Evolutionary conservation across 2,888 invertebrate genomes (phyloP), one percentile per base, ranked within the genome.

Genomic region (Pollenia griseotomentosa): DNA sequence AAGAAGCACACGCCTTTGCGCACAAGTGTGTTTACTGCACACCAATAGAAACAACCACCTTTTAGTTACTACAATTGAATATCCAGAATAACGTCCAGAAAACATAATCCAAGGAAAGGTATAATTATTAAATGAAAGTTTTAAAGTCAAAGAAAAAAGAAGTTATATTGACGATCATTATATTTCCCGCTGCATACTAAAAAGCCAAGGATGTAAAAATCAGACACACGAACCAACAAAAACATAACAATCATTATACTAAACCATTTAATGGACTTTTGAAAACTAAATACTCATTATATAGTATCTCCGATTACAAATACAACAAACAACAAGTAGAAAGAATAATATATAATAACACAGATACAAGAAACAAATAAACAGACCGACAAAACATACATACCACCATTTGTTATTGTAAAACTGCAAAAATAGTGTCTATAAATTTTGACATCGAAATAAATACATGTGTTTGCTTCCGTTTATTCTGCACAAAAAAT

Each of bases 401-500:
- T 46, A 59, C 33, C 33, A 33, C 6, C 33, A 33, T 66, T 55
- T 74, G 19, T 53, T 70, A 33, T 33, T 33, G 33, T 70, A 53
- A 63, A 70, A 71, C 61, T 71, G 66, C 73, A 66, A 74, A 19
- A 82, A 74, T 59, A 83, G 74, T 73, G 73, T 77, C 81, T 71
- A 81, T 53, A 84, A 63, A 71, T 75, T 80, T 77, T 59, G 66
- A 81, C 59, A 86, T 84, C 77, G 77, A 86, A 81, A 48, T 66
- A 86, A 88, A 83, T 86, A 83, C 85, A 86, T 85, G 85, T 83
- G 85, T 87, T 84, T 88, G 83, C 78, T 87, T 83, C 83, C 83
- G 65, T 82, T 88, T 71, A 87, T 85, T 75, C 79, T 91, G 90
- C 91, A 92, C 92, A 92, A 92, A 92, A 92, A 90, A 96, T 96